phyloP scores from a whole-genome alignment of 53 echinoderm and acorn worm genomes.

The Stichopus horrens region DNA sequence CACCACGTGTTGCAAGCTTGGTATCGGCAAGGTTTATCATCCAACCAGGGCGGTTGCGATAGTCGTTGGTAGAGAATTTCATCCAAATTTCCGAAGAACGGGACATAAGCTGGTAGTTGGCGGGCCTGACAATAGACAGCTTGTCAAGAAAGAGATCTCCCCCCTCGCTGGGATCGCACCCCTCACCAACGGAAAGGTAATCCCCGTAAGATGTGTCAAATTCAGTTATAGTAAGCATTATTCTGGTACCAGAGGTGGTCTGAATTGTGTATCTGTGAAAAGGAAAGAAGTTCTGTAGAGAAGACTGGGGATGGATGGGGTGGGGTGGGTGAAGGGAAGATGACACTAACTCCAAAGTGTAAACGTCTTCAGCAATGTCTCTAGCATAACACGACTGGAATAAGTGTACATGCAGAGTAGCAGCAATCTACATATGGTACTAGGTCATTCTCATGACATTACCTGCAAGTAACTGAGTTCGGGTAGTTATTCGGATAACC shows the following conservation, averaged over 20 bases:
- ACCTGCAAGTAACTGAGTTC: constrained; percentile 43
- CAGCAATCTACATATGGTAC: no score
- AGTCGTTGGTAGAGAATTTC: constrained; percentile 56
- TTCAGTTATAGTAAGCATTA: constrained; percentile 1
- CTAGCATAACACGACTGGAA: no score
- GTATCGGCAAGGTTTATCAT: constrained; percentile 65
- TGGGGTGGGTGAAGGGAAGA: no score
- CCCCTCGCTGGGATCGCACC: constrained; percentile 30
- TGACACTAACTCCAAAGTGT: no score
- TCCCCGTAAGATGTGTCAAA: constrained; percentile 41
- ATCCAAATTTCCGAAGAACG: constrained; percentile 70
- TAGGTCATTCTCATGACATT: not conserved
- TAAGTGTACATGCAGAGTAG: no score
- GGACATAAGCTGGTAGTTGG: constrained; percentile 66
- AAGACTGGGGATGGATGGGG: not conserved
- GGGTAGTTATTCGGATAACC: constrained; percentile 60
- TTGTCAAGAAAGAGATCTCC: constrained; percentile 66
- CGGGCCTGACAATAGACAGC: constrained; percentile 57
- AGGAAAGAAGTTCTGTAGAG: no score
- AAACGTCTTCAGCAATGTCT: no score
- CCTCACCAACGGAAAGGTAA: constrained; percentile 73
- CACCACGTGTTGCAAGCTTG: not conserved
- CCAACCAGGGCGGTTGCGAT: constrained; percentile 66
- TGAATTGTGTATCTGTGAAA: constrained; percentile 30
- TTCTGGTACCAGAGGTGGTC: constrained; percentile 20